These are phyloP conservation scores for Pristis pectinata DNA, from an alignment of 2,797 vertebrate genomes.

Conservation along the genomic window DNA sequence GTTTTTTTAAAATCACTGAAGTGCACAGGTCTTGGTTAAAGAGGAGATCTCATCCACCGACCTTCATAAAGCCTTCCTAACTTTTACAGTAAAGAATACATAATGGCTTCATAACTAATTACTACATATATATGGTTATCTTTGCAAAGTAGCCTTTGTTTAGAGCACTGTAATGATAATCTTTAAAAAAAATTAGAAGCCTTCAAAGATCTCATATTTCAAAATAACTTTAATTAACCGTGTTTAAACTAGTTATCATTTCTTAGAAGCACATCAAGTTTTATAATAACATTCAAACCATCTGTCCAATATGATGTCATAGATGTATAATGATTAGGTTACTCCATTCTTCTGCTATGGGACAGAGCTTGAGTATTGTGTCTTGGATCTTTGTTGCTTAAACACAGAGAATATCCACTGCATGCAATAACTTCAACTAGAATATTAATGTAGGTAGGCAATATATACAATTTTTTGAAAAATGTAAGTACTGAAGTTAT, in stretches of 20 bases:
- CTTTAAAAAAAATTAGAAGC: not conserved
- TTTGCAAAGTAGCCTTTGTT: not conserved
- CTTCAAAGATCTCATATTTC: not conserved
- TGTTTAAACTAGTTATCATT: not conserved
- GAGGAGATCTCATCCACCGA: not conserved
- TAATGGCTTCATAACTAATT: not conserved
- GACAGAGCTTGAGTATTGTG: not conserved
- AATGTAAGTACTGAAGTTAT: not conserved
- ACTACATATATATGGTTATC: not conserved
- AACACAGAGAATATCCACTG: not conserved
- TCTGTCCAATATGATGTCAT: not conserved
- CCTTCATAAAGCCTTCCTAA: not conserved
- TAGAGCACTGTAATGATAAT: not conserved
- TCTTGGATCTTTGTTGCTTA: not conserved
- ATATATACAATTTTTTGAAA: not conserved
- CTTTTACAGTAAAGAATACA: not conserved
- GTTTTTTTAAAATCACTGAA: too few species aligned
- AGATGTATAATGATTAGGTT: not conserved
- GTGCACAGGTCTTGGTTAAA: not conserved
- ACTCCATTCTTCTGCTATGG: not conserved
- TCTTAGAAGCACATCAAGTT: not conserved
- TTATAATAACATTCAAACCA: not conserved
- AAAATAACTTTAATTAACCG: not conserved
- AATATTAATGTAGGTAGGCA: not conserved
- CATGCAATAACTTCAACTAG: not conserved